Base-by-base conservation (phyloP, 2,797 vertebrate genomes). In the Enteromius unitaeniatus region DNA sequence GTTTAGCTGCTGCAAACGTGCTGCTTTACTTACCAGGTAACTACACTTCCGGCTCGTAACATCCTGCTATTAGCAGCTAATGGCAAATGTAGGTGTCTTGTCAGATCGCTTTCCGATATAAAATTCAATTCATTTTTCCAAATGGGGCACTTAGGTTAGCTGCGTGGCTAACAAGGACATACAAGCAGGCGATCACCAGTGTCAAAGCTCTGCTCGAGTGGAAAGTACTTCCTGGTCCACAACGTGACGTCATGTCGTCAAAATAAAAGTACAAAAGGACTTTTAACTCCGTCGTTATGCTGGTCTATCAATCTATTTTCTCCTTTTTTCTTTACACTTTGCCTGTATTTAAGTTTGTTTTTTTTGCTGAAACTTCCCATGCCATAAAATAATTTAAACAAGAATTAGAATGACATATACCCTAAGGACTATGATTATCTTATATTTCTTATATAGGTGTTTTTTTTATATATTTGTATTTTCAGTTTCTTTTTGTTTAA, bases 121-220 rank as follows among this genome's bases (percentile, higher is more conserved):
- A 78, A 80, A 11, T 79, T 93, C 60, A 92, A 88, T 88, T 90
- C 94, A 95, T 94, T 34, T 90, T 93, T 90, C 85, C 90, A 90
- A 70, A 83, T 74, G 60, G 69, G 86, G 83, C 85, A 91, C 92
- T 93, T 92, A 77, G 85, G 72, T 86, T 88, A 87, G 84, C 87
- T 69, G 45, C 83, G 83, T 89, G 89, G 91, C 92, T 90, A 92
- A 90, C 94, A 96, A 96, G 95, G 95, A 91, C 95, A 95, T 92
- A 84, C 80, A 84, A 81, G 42, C 85, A 81, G 89, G 81, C 53
- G 75, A 85, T n/a, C 65, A 60, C 2, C 62, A 78, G 80, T 78
- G 84, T 79, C 84, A 82, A 45, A 64, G 23, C 6, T 65, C 62
- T 69, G 77, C 77, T 23, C 21, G 42, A 65, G 31, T 26, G 19